Base-by-base conservation (phyloP, 2,113 vertebrate genomes). In the Centrocercus urophasianus region DNA sequence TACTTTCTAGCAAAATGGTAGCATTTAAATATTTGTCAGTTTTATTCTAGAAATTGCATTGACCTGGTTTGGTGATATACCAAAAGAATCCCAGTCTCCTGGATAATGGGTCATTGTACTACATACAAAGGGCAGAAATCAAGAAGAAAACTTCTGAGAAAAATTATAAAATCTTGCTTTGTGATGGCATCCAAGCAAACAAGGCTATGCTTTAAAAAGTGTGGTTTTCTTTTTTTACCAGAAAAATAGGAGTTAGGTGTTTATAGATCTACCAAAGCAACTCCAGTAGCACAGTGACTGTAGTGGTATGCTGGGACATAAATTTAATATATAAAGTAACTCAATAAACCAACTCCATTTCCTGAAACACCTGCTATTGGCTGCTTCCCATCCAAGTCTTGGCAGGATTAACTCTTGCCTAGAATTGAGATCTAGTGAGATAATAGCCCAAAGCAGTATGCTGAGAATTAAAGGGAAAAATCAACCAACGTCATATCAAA, bases 351-450 rank as follows among this genome's bases (percentile, higher is more conserved):
- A 63, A 91, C 30, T 70, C 22, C 25, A 48, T 78, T 90, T 96
- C 83, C 85, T 43, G 28, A 81, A 96, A 93, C 83, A 96, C 80
- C 61, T 94, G 86, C 17, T 90, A 79, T 93, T 86, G 42, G 73
- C 90, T 94, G 88, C 83, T 92, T 88, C 73, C 34, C 50, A 64
- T 81, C 56, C 34, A 88, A 52, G 24, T 90, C 79, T 72, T 66
- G 86, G 78, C 48, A 65, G 75, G 67, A 87, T 22, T 63, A 73
- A 92, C 36, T 93, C 67, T 70, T 74, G n/a, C 36, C 90, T 79
- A 89, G 30, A 61, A 34, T 45, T 66, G 45, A 92, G 65, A 89
- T 87, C 36, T 66, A 54, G 83, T 92, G 65, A 94, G 69, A 87
- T 91, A 84, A 89, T 20, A 94, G 59, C n/a, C 54, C 45, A 87